These are phyloP conservation scores for Isichthys henryi DNA, from an alignment of 2,113 vertebrate genomes.

Conservation along the genomic window DNA sequence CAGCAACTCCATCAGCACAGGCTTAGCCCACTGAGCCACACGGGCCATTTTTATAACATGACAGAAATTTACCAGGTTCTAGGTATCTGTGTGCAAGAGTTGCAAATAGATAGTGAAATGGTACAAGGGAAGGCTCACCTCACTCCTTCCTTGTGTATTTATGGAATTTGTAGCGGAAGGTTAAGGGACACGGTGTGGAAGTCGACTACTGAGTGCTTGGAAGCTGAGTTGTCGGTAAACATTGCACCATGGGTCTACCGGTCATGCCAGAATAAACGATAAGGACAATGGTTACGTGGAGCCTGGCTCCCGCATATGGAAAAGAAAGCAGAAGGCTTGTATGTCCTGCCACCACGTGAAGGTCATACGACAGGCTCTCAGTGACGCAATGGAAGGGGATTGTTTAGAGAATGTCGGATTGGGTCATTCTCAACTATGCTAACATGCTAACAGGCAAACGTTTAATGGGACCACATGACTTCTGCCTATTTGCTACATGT, in stretches of 20 bases:
- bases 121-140: background rate
- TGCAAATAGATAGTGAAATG: background rate
- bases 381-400: background rate
- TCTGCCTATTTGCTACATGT: background rate
- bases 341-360: background rate
- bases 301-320: background rate
- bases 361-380: background rate
- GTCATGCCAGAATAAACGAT: background rate
- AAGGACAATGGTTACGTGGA: background rate
- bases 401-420: background rate
- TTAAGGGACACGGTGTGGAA: background rate
- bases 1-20: no score
- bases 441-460: background rate
- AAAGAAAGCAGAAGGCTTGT: background rate
- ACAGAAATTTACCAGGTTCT: background rate
- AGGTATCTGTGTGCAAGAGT: background rate
- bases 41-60: background rate
- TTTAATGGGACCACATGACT: background rate
- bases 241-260: background rate
- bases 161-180: background rate
- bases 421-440: background rate
- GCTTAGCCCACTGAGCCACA: no score
- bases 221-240: background rate
- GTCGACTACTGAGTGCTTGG: no score
- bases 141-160: background rate